A percentile compares a stretch with the other conserved stretches of the same genome.
Conservation (phyloP, 2,888 invertebrate species). For the Steromphala cineraria region DNA sequence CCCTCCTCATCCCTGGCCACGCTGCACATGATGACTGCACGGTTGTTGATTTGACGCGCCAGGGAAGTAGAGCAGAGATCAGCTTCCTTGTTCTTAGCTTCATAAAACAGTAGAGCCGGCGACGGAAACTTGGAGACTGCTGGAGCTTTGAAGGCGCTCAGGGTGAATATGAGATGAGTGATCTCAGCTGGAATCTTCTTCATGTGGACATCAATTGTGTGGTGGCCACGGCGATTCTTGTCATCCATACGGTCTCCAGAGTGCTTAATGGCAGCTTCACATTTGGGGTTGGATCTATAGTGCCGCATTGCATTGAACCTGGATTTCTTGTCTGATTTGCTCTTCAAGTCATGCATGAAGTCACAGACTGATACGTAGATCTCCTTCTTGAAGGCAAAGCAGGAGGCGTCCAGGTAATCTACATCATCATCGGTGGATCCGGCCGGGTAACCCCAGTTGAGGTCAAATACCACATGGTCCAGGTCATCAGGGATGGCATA, state of each 20-base stretch:
- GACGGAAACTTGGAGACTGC: background rate
- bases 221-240: background rate
- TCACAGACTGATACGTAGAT: background rate
- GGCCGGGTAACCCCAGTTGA: background rate
- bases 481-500: background rate
- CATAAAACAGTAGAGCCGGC: background rate
- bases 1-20: background rate
- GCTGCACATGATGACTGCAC: background rate
- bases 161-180: background rate
- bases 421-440: background rate
- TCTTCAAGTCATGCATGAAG: background rate
- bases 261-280: background rate
- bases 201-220: background rate
- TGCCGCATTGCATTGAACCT: background rate
- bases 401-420: background rate
- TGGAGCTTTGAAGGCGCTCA: background rate
- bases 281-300: background rate
- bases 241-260: background rate
- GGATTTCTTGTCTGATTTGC: background rate
- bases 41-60: background rate
- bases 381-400: background rate
- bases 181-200: background rate
- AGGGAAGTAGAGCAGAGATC: background rate
- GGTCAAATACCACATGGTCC: background rate
- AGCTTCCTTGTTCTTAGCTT: background rate